Evolutionary conservation across 2,888 invertebrate genomes (phyloP).

Genomic region (Mesopsocus fuscifrons): DNA sequence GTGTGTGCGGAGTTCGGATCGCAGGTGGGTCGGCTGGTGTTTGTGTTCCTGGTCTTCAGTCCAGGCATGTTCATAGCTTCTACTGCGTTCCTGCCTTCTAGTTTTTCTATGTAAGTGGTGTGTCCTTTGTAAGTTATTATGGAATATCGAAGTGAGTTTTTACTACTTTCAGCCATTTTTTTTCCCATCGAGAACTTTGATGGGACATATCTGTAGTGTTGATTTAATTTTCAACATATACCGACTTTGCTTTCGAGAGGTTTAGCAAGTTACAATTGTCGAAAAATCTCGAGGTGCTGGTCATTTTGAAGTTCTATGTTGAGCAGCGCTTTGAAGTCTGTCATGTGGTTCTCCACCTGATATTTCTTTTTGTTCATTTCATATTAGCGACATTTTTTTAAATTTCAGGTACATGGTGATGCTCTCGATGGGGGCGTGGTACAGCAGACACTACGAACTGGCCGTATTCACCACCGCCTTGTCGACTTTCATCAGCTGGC

Average conservation of each 20-base stretch:
- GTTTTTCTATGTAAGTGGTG: conserved; percentile 59
- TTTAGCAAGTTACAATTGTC: background rate
- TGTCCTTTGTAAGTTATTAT: background rate
- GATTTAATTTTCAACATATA: too few species aligned
- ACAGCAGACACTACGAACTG: conserved; percentile 54
- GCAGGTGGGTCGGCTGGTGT: conserved; percentile 66
- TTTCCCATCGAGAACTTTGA: too few species aligned
- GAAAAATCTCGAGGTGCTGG: too few species aligned
- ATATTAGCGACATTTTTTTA: too few species aligned
- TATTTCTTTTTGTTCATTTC: too few species aligned
- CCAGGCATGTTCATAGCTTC: conserved; percentile 81
- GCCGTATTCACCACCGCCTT: conserved; percentile 71
- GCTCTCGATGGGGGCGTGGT: conserved; percentile 78
- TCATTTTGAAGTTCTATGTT: too few species aligned
- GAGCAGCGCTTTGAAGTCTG: too few species aligned
- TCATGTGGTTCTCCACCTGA: too few species aligned
- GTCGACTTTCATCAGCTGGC: conserved; percentile 78
- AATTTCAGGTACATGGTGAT: conserved; percentile 51
- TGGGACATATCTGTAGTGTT: too few species aligned
- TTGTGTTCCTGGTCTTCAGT: conserved; percentile 61
- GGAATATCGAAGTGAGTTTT: background rate
- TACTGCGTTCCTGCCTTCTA: conserved; percentile 79
- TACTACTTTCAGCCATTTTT: too few species aligned
- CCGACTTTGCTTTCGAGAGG: too few species aligned
- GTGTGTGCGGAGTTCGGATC: conserved; percentile 81